Conservation (phyloP, 2,797 vertebrate genomes). For the Falco peregrinus region DNA sequence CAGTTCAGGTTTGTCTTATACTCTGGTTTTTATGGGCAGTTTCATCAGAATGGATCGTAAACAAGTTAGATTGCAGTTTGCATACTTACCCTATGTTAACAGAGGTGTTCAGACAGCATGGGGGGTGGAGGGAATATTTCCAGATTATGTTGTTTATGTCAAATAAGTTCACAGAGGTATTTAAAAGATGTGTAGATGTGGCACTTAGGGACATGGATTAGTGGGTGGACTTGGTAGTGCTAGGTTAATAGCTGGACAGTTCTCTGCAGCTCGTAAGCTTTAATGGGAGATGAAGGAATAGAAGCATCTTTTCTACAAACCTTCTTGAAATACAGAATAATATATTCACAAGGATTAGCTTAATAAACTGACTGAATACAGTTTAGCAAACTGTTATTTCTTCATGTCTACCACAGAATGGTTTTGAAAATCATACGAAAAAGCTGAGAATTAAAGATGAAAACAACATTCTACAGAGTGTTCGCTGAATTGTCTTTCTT, state of each 20-base stretch:
- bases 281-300: background rate
- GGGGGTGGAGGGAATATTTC: background rate
- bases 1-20: background rate
- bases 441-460: background rate
- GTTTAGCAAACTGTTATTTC: background rate
- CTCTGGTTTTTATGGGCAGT: background rate
- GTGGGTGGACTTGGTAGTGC: too few species aligned
- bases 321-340: background rate
- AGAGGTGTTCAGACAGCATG: background rate
- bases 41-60: background rate
- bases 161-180: background rate
- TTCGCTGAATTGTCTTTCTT: background rate
- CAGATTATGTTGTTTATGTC: background rate
- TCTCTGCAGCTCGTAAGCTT: background rate
- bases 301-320: background rate
- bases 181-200: too few species aligned
- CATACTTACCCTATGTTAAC: background rate
- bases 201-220: too few species aligned
- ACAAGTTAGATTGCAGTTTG: background rate
- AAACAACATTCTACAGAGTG: background rate
- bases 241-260: background rate
- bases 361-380: background rate
- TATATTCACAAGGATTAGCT: background rate
- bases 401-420: background rate
- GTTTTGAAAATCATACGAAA: background rate